Evolutionary conservation across 1,140 invertebrate genomes (phyloP), one percentile per base, ranked within the genome.

Genomic region (Drosophila nasuta): DNA sequence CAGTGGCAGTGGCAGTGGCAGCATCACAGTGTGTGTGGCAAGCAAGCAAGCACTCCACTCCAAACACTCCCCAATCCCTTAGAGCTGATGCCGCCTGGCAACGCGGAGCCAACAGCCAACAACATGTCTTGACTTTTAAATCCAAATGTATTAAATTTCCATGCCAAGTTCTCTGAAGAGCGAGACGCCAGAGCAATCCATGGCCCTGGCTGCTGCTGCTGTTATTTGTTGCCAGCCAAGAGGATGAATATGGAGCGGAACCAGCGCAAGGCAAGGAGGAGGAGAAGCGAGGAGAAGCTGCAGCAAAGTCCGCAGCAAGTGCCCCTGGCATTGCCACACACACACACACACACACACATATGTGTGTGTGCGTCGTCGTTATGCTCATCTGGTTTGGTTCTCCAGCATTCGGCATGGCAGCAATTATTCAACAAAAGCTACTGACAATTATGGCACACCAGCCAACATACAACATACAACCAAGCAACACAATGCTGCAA

Each of bases 71-170:
- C 30, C n/a, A 57, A 57, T 30, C 7, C 64, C 8, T 20, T 28
- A 15, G 54, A 56, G 49, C 45, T 41, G 17, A 2, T 20, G 49
- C 58, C 52, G 72, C 82, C 73, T 83, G 86, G 68, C 85, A 85
- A 85, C 83, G 86, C 77, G 63, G 69, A 43, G 57, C 33, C 20
- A 25, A 25, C 20, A 25, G 20, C 20, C 48, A 72, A 72, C 80
- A 80, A 77, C 78, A 89, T 90, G 86, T 90, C 81, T 89, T 89
- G 86, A 89, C 85, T 89, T 89, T 89, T 89, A 89, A 89, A 89
- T 89, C 81, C 81, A 86, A 90, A 85, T 85, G 83, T 88, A 88
- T 88, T 88, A 88, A 88, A 88, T 89, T 88, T 80, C 83, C 66
- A 77, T 73, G 69, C 54, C 69, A 75, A 71, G 60, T 60, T 59